phyloP scores from a whole-genome alignment of 2,113 vertebrate species.

The Craseonycteris thonglongyai region DNA sequence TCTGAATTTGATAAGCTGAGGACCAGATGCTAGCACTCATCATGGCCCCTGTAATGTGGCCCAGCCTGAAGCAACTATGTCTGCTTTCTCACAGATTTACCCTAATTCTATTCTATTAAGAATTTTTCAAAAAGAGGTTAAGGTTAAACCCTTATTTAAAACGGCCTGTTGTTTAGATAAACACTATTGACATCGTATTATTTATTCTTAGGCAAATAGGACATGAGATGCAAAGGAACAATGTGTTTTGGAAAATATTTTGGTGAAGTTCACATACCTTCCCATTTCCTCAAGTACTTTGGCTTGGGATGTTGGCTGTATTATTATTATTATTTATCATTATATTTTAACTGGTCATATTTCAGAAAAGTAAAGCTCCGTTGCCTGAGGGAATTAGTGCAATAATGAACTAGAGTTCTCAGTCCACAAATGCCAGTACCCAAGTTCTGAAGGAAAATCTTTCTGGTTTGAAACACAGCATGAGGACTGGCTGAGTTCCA shows the following conservation, averaged over 20 bases:
- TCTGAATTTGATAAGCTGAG: slow-evolving; percentile 52
- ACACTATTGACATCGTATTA: neutral
- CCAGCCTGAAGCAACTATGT: slow-evolving; percentile 21
- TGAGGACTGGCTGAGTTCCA: neutral
- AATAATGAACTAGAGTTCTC: neutral
- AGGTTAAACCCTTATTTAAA: neutral
- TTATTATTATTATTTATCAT: neutral
- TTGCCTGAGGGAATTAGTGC: neutral
- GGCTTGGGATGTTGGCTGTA: neutral
- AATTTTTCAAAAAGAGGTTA: slow-evolving; percentile 3
- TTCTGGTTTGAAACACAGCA: neutral
- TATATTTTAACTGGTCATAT: neutral
- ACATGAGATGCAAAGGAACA: neutral
- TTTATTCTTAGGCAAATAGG: slow-evolving; percentile 24
- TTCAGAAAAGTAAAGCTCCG: slow-evolving; percentile 8
- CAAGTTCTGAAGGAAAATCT: neutral
- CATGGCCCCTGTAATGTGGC: slow-evolving; percentile 53
- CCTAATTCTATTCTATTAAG: slow-evolving; percentile 30
- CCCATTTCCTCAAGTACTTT: neutral
- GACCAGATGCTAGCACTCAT: slow-evolving; percentile 39
- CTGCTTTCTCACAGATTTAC: slow-evolving; percentile 25
- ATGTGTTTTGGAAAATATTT: neutral
- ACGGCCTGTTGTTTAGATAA: neutral
- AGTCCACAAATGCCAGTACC: neutral
- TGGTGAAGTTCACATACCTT: neutral